Evolutionary conservation across 1,140 invertebrate genomes (phyloP).

Genomic region (Hypsibius dujardini): DNA sequence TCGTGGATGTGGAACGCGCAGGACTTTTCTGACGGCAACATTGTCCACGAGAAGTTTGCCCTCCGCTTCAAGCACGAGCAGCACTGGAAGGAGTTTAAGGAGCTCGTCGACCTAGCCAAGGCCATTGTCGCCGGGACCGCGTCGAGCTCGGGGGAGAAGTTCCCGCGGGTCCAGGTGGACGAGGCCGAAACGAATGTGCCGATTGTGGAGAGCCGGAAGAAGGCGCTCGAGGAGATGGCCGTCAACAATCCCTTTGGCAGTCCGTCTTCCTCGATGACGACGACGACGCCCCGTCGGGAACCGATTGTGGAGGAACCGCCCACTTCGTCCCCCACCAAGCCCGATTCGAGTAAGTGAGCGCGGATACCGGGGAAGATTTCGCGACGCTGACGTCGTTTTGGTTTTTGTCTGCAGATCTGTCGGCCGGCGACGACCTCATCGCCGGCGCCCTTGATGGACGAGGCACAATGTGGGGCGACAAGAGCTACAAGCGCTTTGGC

Average conservation of each 20-base stretch:
- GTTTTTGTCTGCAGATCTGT: too few relatives aligned
- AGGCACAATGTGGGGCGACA: neutral
- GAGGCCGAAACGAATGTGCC: constrained; percentile 6
- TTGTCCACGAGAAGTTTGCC: constrained; percentile 51
- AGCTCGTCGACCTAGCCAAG: constrained; percentile 40
- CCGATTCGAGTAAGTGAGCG: neutral
- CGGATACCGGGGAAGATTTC: neutral
- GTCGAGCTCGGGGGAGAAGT: neutral
- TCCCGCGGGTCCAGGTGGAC: neutral
- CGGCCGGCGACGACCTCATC: too few relatives aligned
- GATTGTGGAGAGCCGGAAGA: constrained; percentile 5
- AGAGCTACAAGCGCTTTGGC: neutral
- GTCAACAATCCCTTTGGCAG: neutral
- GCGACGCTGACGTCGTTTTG: neutral
- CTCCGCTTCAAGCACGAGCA: constrained; percentile 60
- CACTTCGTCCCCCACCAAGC: neutral
- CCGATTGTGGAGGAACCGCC: too few relatives aligned
- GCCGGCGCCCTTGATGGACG: neutral
- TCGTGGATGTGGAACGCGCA: constrained; percentile 60
- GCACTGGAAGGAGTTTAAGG: constrained; percentile 52
- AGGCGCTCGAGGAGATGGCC: neutral
- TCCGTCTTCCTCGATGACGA: too few relatives aligned
- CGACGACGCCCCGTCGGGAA: too few relatives aligned
- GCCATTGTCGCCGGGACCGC: neutral
- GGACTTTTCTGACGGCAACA: constrained; percentile 65